Conservation (phyloP, 2,797 vertebrate genomes). For the Knipowitschia caucasica region DNA sequence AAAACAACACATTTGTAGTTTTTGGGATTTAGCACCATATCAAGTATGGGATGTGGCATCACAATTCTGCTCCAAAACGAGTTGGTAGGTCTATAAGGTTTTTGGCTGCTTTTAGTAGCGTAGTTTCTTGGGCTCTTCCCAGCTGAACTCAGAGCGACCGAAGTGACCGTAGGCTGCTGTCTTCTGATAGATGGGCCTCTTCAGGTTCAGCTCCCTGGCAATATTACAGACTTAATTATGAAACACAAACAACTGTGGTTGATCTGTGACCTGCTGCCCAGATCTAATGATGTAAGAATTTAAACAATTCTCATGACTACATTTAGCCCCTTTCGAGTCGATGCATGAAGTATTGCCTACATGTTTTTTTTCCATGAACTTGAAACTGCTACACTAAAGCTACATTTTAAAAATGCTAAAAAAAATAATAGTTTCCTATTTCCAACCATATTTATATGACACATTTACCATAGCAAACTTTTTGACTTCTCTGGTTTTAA, state of each 20-base stretch:
- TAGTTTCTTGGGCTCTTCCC: slow-evolving; percentile 89
- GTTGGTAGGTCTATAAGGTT: not conserved
- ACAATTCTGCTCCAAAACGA: not conserved
- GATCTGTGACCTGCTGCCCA: too few relatives aligned
- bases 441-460: too few relatives aligned
- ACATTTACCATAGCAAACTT: too few relatives aligned
- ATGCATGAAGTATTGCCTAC: not conserved
- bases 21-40: slow-evolving; percentile 23
- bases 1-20: slow-evolving; percentile 7
- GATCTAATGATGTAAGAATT: too few relatives aligned
- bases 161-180: slow-evolving; percentile 96
- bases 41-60: slow-evolving; percentile 13
- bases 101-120: slow-evolving; percentile 61
- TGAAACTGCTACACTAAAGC: not conserved
- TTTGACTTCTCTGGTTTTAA: too few relatives aligned
- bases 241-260: too few relatives aligned
- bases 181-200: slow-evolving; percentile 92
- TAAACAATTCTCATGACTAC: not conserved
- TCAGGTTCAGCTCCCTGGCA: slow-evolving; percentile 90
- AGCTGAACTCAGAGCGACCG: slow-evolving; percentile 87
- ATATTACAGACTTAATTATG: not conserved
- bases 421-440: too few relatives aligned
- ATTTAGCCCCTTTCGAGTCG: slow-evolving; percentile 1
- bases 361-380: not conserved
- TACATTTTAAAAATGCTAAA: too few relatives aligned